Percentiles rank a stretch among this genome's conserved stretches.
Conservation (phyloP, 1,140 invertebrate genomes). For the Zelostemma sp. region DNA sequence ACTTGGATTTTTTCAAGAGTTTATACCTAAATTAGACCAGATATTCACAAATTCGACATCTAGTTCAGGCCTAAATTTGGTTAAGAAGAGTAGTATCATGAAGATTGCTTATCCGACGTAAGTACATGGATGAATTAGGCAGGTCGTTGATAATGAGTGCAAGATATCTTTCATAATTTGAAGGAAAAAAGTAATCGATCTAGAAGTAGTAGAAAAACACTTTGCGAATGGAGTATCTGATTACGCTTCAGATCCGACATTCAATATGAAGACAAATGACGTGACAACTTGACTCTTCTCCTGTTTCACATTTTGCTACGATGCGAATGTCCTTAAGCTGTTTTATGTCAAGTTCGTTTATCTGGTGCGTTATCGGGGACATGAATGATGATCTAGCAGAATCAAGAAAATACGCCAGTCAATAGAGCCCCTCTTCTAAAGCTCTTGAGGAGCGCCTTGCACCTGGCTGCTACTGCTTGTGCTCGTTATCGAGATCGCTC, state of each 20-base stretch:
- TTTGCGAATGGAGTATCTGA: constrained; percentile 19
- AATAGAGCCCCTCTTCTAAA: too few species aligned
- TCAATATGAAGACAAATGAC: constrained; percentile 29
- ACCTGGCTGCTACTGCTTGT: constrained; percentile 24
- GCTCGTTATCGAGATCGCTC: constrained; percentile 38
- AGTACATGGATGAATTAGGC: too few species aligned
- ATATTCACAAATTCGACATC: too few species aligned
- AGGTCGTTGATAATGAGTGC: too few species aligned
- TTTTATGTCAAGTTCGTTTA: constrained; percentile 36
- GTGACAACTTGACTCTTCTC: constrained; percentile 23
- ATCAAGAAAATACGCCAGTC: constrained; percentile 28
- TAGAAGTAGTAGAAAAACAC: neutral
- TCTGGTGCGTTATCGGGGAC: constrained; percentile 11
- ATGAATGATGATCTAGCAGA: constrained; percentile 42
- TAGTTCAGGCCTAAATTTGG: too few species aligned
- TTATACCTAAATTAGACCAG: too few species aligned
- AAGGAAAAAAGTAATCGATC: too few species aligned
- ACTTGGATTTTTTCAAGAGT: too few species aligned
- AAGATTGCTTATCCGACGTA: too few species aligned
- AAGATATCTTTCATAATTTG: too few species aligned
- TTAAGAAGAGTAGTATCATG: too few species aligned
- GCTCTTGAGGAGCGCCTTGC: constrained; percentile 17
- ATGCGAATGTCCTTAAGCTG: constrained; percentile 26
- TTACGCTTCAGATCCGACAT: constrained; percentile 13
- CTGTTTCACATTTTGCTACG: constrained; percentile 29